Percentiles rank a stretch among this genome's conserved stretches.
Conservation (phyloP, 2,888 invertebrate genomes). For the Eustalomyia histrio region DNA sequence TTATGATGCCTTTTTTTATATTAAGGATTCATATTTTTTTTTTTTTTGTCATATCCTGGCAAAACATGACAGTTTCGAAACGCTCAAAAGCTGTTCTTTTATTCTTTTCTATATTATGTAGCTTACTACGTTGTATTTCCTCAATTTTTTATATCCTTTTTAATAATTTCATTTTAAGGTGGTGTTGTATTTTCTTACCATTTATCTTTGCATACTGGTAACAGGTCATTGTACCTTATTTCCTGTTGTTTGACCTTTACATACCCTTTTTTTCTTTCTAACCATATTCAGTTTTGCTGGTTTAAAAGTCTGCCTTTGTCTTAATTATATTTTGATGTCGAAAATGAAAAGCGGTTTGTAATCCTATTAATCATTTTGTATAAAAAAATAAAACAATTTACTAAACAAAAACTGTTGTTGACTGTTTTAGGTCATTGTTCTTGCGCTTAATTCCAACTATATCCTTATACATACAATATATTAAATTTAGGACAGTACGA, state of each 20-base stretch:
- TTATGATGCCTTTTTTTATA: slow-evolving; percentile 16
- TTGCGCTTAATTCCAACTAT: slow-evolving; percentile 23
- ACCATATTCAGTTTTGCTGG: background rate
- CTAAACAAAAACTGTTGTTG: background rate
- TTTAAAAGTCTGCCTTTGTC: background rate
- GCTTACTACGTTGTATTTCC: background rate
- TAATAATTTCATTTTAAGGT: background rate
- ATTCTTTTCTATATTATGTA: background rate
- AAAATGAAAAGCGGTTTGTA: too few relatives aligned
- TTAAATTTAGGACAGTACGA: background rate
- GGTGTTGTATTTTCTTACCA: background rate
- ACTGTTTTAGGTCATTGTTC: slow-evolving; percentile 45
- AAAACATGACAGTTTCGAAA: background rate
- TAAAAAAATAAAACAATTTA: too few relatives aligned
- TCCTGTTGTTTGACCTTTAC: slow-evolving; percentile 30
- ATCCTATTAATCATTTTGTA: slow-evolving; percentile 22
- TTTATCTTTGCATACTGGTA: background rate
- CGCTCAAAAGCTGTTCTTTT: background rate
- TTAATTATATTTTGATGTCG: background rate
- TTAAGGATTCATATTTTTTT: background rate
- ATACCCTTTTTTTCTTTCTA: slow-evolving; percentile 27
- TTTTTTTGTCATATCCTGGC: background rate
- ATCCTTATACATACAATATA: background rate
- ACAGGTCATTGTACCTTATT: slow-evolving; percentile 27
- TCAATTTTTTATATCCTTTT: background rate